Evolutionary conservation across 2,797 vertebrate genomes (phyloP).

Genomic region (Staurois parvus): DNA sequence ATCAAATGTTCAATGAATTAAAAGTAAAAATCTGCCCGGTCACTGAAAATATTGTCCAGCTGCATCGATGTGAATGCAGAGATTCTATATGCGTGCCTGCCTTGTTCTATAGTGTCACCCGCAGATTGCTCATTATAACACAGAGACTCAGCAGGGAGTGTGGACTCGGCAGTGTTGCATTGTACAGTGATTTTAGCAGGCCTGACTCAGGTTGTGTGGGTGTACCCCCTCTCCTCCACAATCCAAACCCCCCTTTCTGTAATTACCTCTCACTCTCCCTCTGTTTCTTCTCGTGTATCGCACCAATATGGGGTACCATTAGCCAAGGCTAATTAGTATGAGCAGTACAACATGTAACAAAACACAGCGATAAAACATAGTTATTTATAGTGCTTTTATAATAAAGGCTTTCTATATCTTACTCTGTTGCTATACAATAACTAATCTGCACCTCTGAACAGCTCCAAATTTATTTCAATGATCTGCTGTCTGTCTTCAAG

Average conservation of each 20-base stretch:
- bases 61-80: not conserved
- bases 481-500: no score
- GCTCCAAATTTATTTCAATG: no score
- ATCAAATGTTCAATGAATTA: no score
- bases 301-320: slow-evolving; percentile 23
- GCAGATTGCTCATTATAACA: slow-evolving; percentile 4
- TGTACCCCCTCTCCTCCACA: not conserved
- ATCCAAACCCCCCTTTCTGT: not conserved
- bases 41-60: no score
- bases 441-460: no score
- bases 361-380: no score
- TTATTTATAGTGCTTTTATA: not conserved
- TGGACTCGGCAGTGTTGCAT: not conserved
- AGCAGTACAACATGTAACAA: not conserved
- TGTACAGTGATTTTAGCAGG: not conserved
- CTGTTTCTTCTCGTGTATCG: no score
- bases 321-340: not conserved
- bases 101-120: slow-evolving; percentile 6
- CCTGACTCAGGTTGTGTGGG: slow-evolving; percentile 30
- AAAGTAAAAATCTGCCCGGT: no score
- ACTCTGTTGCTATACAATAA: not conserved
- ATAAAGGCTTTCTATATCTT: not conserved
- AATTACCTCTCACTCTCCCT: not conserved
- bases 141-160: not conserved
- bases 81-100: not conserved